Base-by-base conservation (phyloP, 2,113 vertebrate species). In the Otocyon megalotis region DNA sequence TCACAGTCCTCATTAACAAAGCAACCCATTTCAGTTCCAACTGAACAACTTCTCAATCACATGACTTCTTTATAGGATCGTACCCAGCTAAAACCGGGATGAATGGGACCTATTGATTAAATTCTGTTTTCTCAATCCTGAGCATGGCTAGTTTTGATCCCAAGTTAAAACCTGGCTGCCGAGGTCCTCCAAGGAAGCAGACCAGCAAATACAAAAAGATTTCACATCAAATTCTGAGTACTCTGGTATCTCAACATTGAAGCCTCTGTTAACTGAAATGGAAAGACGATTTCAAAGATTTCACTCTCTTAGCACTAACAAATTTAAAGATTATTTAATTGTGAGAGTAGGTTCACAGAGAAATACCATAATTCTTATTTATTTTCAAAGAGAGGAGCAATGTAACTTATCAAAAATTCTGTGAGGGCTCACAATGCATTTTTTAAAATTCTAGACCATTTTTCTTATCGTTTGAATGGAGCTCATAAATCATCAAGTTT, bases 401-500 rank as follows among this genome's bases (percentile, higher is more conserved):
- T 65, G 53, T 62, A 83, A 28, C 43, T 80, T 58, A 69, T 63
- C 22, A 19, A 65, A 90, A 93, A 56, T 76, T 32, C 76, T 87
- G 26, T 74, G 37, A 82, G 35, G 50, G 30, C 9, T 90, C 90
- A 83, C 26, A 4, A 35, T 62, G 17, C 7, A 2, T 89, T 92
- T 83, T 35, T 72, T 28, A 13, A 24, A 83, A 94, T 60, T 90
- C 86, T 58, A 30, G 17, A 37, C 48, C 53, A 60, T 86, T 94
- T 95, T 96, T 79, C 72, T 77, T 94, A 71, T 54, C 71, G 24
- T 87, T 79, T 97, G 93, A 97, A 90, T 93, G 35, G 20, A 93
- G 12, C 53, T 95, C 76, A 92, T 96, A 87, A 94, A 88, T 93
- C 94, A 60, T 77, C 43, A 93, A 93, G 26, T 90, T 96, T 96